phyloP scores from a whole-genome alignment of 2,113 vertebrate genomes.

The Carlito syrichta region DNA sequence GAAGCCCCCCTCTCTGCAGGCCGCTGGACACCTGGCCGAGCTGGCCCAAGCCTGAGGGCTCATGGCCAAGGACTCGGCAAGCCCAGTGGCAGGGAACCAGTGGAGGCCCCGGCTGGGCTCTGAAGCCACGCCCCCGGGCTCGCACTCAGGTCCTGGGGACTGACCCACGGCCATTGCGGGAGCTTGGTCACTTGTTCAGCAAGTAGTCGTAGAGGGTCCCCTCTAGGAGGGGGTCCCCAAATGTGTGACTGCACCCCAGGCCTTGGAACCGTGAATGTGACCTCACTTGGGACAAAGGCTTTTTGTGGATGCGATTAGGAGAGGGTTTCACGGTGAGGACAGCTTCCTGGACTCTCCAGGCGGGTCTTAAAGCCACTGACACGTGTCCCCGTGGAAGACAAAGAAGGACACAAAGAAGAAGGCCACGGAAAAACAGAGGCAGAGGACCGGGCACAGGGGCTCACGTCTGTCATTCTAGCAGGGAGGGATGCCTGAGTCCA shows the following conservation, averaged over 20 bases:
- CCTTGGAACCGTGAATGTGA: rapidly evolving
- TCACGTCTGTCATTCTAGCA: too few species aligned
- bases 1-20: not conserved
- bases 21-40: rapidly evolving
- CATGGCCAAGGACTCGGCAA: not conserved
- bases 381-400: not conserved
- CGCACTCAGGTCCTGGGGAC: not conserved
- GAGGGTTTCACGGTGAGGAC: not conserved
- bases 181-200: too few species aligned
- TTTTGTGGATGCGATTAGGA: not conserved
- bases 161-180: rapidly evolving
- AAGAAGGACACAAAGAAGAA: not conserved
- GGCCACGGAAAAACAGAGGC: not conserved
- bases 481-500: too few species aligned
- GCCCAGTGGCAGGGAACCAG: not conserved
- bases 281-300: not conserved
- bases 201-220: rapidly evolving
- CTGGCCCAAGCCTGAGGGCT: not conserved
- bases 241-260: not conserved
- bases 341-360: not conserved
- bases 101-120: rapidly evolving
- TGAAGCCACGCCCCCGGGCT: rapidly evolving
- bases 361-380: not conserved
- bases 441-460: too few species aligned
- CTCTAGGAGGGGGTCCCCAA: not conserved